A percentile compares a stretch with the other conserved stretches of the same genome.
Evolutionary conservation across 2,797 vertebrate genomes (phyloP).

Genomic region (Gymnopithys bicolor): DNA sequence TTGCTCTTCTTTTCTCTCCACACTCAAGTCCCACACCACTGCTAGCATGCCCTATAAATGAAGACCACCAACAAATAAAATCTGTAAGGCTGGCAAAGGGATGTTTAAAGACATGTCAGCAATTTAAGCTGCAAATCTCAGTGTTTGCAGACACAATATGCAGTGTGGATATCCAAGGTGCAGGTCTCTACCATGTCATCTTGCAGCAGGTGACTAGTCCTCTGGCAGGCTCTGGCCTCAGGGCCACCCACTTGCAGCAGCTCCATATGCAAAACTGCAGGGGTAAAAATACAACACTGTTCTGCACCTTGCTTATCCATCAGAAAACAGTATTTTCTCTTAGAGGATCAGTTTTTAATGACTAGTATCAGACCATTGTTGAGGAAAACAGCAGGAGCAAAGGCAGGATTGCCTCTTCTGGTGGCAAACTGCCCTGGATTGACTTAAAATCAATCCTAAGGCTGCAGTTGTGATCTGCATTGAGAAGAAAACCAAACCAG

Average conservation of each 20-base stretch:
- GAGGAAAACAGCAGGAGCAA: neutral
- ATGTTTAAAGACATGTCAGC: neutral
- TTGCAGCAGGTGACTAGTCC: neutral
- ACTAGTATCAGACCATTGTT: neutral
- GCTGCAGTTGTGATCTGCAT: neutral
- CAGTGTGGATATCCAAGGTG: neutral
- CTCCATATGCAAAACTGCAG: neutral
- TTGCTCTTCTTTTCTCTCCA: neutral
- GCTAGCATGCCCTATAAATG: neutral
- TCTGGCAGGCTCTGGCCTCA: neutral
- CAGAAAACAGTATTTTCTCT: neutral
- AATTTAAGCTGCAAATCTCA: neutral
- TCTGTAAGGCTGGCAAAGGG: neutral
- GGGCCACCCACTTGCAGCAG: neutral
- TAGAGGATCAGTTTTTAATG: neutral
- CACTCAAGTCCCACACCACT: neutral
- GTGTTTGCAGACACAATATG: rapidly evolving
- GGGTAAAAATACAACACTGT: rapidly evolving
- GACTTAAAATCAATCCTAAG: neutral
- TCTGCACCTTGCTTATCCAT: neutral
- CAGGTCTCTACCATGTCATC: neutral
- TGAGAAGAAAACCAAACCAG: neutral
- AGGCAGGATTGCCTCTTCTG: neutral
- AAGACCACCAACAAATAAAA: slow-evolving; percentile 4
- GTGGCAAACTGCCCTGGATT: neutral